Base-by-base conservation (phyloP, 2,888 invertebrate species). In the Dione juno region DNA sequence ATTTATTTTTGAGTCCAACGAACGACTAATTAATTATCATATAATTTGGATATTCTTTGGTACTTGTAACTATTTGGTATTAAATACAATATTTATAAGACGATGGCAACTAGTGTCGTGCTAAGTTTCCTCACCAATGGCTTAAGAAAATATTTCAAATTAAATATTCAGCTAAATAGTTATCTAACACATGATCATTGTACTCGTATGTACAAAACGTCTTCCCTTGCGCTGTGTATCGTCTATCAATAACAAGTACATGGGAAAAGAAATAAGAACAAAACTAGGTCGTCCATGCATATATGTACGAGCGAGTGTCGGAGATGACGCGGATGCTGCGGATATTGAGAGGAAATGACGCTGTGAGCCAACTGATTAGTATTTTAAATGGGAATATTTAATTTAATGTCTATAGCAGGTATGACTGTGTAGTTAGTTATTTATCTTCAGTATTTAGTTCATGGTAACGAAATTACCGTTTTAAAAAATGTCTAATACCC, bases 271-370 rank as follows among this genome's bases (percentile, higher is more conserved):
- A 40, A 59, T 59, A 35, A 19, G 43, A 16, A 28, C 40, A 50
- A 16, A 48, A 21, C 48, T 59, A 59, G 35, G 58, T 16, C 43
- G 45, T 19, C 14, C 19, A 66, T 13, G 40, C 48, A 58, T 50
- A 13, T 58, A 53, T 3, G 0, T 13, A 45, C 21, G 57, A 67
- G 58, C 35, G 58, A 14, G 58, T 45, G 43, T 43, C 59, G 59
- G 59, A 61, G 59, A 61, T 61, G 59, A 61, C 58, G 50, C 59
- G 67, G 67, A 58, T 59, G 59, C 41, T 19, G 67, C 58, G 67
- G 67, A 67, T 67, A 67, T 67, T 58, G 67, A 41, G 58, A 50
- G 67, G 50, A 67, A 67, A 50, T 67, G 37, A 59, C 40, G 13
- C 58, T 21, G 58, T 21, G 58, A 67, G 16, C 28, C 59, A 40